Base-by-base conservation (phyloP, 2,888 invertebrate species). In the Syrphus vitripennis region DNA sequence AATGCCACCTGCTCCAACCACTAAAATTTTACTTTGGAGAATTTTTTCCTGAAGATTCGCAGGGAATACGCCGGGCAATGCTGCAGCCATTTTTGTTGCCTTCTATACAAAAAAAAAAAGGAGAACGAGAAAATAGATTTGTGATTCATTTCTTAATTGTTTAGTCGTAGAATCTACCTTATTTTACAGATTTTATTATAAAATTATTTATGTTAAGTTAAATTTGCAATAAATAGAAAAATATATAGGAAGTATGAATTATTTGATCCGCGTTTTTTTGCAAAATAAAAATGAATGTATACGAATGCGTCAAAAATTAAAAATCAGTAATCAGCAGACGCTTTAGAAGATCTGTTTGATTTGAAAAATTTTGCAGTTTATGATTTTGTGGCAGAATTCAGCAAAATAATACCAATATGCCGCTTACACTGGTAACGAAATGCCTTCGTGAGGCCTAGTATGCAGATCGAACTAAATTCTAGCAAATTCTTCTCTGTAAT, bases 1-100 rank as follows among this genome's bases (percentile, higher is more conserved):
- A 90, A 99, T 99, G 79, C 99, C 99, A 88, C 99, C 99, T 89
- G 99, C 99, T 72, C 99, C 99, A 29, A 98, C 97, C 16, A 98
- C 96, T 84, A 98, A 93, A 65, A 98, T 93, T 93, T 97, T 97
- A 12, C 96, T 95, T 88, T 94, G 93, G 26, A 94, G 93, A 83
- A 97, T 94, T 61, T 94, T 93, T 89, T 95, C 94, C 86, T 95
- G 94, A 86, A 96, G 91, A 89, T 94, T 94, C 83, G 94, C 93
- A 78, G 94, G 94, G 75, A 96, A 95, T 89, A 96, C 94, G 87
- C 95, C 95, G 88, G 94, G 93, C 88, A 96, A 93, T 87, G 94
- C 92, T 71, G 95, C 94, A 89, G 95, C 96, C 95, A 96, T 96
- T 82, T 74, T 89, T 80, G 24, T 42, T 67, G 31, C 34, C 10